Evolutionary conservation across 2,113 vertebrate genomes (phyloP), one percentile per base, ranked within the genome.

Genomic region (Hiodon alosoides): DNA sequence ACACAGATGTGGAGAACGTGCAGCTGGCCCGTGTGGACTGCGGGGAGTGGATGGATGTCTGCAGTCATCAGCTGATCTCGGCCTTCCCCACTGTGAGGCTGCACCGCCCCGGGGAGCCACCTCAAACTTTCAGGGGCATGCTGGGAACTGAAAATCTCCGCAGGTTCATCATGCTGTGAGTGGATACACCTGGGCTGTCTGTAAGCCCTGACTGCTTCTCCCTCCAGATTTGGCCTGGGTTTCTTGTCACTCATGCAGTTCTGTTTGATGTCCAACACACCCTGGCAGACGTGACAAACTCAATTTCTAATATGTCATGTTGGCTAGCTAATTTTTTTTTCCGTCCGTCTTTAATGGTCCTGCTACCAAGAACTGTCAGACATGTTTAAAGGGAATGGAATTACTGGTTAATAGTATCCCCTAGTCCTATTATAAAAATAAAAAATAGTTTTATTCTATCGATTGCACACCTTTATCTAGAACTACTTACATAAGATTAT

Each of bases 111-210:
- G 88, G 86, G 0, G 81, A 87, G 67, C 7, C 76, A 0, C 72
- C 90, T 0, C 82, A 90, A 76, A 66, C 50, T 2, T 98, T 98
- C 7, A n/a, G 79, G 5, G 94, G 94, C 64, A 93, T 95, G 95
- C 88, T 96, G 89, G 94, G 89, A 76, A 75, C 87, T 0, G 86
- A 92, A 62, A 92, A 90, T 2, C 87, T 98, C 53, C 85, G 87
- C 75, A 91, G 84, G 77, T 98, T 97, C 87, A 93, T 98, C 79
- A 66, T 90, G 71, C 83, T 95, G 97, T 98, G 82, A 95, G 96
- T 78, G 1, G 3, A 31, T 59, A 57, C 5, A 31, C 50, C 48
- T n/a, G 16, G 6, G 11, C 51, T 46, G 4, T 76, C 0, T 10
- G 0, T 71, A 51, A 62, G 1, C 0, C 6, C n/a, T 14, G 11